Base-by-base conservation (phyloP, 2,797 vertebrate genomes). In the Chromobotia macracanthus region DNA sequence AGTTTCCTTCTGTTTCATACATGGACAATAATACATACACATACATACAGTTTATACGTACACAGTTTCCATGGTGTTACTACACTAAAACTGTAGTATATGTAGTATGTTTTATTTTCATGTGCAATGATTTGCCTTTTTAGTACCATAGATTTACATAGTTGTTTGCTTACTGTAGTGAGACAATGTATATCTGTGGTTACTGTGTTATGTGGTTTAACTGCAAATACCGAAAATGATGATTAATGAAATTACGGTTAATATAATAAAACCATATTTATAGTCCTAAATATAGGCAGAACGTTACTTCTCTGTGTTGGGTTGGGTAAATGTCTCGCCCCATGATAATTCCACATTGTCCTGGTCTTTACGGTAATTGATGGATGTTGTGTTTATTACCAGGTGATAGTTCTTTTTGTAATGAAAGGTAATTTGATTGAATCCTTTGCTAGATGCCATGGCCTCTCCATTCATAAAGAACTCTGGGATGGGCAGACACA, bases 381-480 rank as follows among this genome's bases (percentile, higher is more conserved):
- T 71, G 16, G 8, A 3, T 0, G 0, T 8, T 5, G 74, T 16
- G 77, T 69, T 18, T 13, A 93, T 18, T 21, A 83, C 76, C 21
- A 92, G 16, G 7, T 48, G 44, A 16, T 82, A 50, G 31, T 84
- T 58, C 4, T 28, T 3, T 2, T 69, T 72, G 21, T 84, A 9
- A 53, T 77, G 86, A 71, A 93, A 72, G 50, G 23, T 19, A 12
- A 94, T 88, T 61, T 15, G 83, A 56, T 2, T 67, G 80, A 92
- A 93, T 69, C 91, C 91, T 7, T 79, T 70, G 0, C 28, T 0
- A 2, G 16, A 2, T 11, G 75, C 64, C 35, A 87, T 41, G 56
- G 92, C 86, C 10, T 90, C 31, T 5, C 92, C 92, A n/a, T 89
- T 90, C 68, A 93, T 84, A 25, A 35, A 80, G 60, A 92, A 25